A percentile compares a stretch with the other conserved stretches of the same genome.
These are phyloP conservation scores for Poecile atricapillus DNA, from an alignment of 2,113 vertebrate genomes.

Conservation along the genomic window DNA sequence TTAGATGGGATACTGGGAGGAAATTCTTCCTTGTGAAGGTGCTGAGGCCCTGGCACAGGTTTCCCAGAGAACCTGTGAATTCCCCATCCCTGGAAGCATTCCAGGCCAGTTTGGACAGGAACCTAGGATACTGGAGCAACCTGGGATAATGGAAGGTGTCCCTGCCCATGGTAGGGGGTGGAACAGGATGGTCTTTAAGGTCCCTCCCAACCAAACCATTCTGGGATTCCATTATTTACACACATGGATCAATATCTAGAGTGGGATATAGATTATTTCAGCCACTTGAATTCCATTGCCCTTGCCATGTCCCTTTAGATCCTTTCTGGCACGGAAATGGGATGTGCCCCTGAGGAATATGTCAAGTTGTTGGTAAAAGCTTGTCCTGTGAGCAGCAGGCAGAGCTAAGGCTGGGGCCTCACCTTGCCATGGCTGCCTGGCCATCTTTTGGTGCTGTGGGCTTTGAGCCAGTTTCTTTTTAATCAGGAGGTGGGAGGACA, in stretches of 20 bases:
- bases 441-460: background rate
- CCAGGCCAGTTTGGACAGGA: background rate
- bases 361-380: background rate
- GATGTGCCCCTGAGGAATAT: background rate
- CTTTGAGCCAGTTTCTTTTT: background rate
- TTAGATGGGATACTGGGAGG: background rate
- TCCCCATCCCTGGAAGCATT: background rate
- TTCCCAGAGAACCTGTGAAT: background rate
- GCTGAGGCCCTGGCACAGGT: background rate
- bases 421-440: background rate
- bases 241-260: background rate
- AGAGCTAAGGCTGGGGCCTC: background rate
- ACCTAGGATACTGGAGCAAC: fast-evolving
- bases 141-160: background rate
- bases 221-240: background rate
- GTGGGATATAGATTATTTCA: background rate
- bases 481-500: background rate
- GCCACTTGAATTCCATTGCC: background rate
- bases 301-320: background rate
- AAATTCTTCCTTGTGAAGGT: background rate
- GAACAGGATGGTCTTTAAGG: fast-evolving
- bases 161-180: background rate
- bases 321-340: background rate
- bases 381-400: background rate
- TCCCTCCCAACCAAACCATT: background rate